Evolutionary conservation across 2,113 vertebrate genomes (phyloP), one percentile per base, ranked within the genome.

Genomic region (Daphoenositta chrysoptera): DNA sequence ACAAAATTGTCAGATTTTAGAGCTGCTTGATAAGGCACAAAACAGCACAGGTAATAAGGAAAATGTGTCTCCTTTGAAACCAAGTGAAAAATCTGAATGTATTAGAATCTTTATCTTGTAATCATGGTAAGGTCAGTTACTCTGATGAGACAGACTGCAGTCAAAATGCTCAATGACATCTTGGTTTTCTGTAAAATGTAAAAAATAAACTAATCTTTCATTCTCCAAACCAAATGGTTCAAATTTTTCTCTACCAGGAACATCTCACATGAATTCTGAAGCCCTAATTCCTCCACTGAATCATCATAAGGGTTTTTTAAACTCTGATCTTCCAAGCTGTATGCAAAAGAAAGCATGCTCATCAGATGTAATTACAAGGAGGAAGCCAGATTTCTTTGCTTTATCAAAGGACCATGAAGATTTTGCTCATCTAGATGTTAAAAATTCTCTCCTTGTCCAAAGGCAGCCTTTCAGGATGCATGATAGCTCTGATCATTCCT

Each of bases 171-270:
- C 30, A 66, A 6, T 94, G 33, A 11, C 48, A 72, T 58, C 61
- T 51, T 80, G 23, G 7, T 87, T 96, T 97, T 89, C 69, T 91
- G 30, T 94, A 83, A 87, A 90, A 92, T 50, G 19, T 24, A 44
- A 72, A 83, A 94, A 89, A 71, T 45, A 30, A 68, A 27, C 21
- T 89, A 13, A 27, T 81, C 58, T 90, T 72, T 80, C 50, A 30
- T 93, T 96, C 68, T 86, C 47, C n/a, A 88, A 88, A 58, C 30
- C 85, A 42, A 95, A 68, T 65, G 8, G 35, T 84, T 96, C 79
- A 22, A 78, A 47, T 96, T 97, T 97, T 97, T 97, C 83, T 91
- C 51, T 57, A 57, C 64, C 83, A 90, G 95, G 89, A 73, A 42
- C 44, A 64, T 71, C 64, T 82, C 60, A 28, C 68, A 68, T 35